A percentile compares a stretch with the other conserved stretches of the same genome.
Conservation (phyloP, 2,113 vertebrate species). For the Rafetus swinhoei region DNA sequence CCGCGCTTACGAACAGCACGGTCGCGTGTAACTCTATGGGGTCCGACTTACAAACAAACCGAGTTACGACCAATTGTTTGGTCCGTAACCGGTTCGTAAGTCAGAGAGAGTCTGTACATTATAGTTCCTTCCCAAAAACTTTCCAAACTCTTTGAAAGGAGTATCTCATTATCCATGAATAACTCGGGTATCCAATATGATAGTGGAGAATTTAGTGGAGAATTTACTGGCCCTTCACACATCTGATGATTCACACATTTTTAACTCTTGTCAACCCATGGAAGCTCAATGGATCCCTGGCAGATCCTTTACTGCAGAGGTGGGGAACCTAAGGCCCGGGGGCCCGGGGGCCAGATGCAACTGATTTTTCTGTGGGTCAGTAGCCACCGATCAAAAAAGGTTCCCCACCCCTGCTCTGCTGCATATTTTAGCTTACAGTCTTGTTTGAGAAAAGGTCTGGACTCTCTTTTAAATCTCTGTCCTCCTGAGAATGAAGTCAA, state of each 20-base stretch:
- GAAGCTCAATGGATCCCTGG: not conserved
- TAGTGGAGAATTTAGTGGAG: not conserved
- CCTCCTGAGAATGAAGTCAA: not conserved
- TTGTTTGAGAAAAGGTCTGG: not conserved
- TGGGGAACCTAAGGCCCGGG: too few relatives aligned
- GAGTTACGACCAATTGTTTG: too few relatives aligned
- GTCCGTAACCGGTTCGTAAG: too few relatives aligned
- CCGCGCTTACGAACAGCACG: too few relatives aligned
- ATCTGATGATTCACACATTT: not conserved
- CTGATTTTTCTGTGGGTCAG: too few relatives aligned
- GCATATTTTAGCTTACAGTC: not conserved
- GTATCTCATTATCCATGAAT: not conserved
- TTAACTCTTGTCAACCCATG: not conserved
- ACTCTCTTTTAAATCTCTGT: not conserved
- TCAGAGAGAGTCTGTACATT: not conserved
- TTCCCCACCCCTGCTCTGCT: too few relatives aligned
- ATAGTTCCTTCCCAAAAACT: not conserved
- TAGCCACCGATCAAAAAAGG: too few relatives aligned
- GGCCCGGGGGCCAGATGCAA: too few relatives aligned
- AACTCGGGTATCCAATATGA: not conserved
- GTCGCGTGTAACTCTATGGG: too few relatives aligned
- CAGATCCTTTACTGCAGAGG: not conserved
- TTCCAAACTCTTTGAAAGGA: not conserved
- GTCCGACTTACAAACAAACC: too few relatives aligned
- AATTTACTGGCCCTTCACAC: not conserved